Conservation (phyloP, 2,113 vertebrate species). For the Nothocercus nigrocapillus region DNA sequence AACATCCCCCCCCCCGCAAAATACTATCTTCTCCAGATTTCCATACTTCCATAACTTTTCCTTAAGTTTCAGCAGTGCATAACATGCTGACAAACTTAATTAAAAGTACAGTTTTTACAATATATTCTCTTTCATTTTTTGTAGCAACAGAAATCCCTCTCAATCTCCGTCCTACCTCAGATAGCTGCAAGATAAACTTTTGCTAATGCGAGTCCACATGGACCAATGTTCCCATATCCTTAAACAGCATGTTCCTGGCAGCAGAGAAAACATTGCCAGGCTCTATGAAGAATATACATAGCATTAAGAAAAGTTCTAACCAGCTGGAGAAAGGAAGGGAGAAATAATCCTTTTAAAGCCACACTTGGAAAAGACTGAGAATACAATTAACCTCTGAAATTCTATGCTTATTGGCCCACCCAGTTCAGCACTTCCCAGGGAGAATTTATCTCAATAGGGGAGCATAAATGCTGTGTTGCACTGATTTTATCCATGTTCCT, state of each 20-base stretch:
- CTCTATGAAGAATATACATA: neutral
- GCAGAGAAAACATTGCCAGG: neutral
- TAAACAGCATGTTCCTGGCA: neutral
- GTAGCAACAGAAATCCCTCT: neutral
- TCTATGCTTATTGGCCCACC: conserved; percentile 31
- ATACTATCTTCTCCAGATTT: neutral
- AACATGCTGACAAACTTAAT: conserved; percentile 27
- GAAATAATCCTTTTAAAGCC: conserved; percentile 49
- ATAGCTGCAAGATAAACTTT: neutral
- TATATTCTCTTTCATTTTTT: neutral
- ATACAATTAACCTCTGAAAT: conserved; percentile 66
- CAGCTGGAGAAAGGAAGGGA: neutral
- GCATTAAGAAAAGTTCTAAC: neutral
- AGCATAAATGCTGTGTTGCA: neutral
- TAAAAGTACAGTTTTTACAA: neutral
- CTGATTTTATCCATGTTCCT: neutral
- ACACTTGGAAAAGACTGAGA: conserved; percentile 37
- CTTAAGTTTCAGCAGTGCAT: neutral
- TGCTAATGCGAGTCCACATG: neutral
- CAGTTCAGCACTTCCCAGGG: neutral
- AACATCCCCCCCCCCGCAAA: neutral
- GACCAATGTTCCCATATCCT: neutral
- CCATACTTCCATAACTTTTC: neutral
- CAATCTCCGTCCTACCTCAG: neutral
- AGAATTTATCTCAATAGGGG: conserved; percentile 37